phyloP scores from a whole-genome alignment of 2,888 invertebrate genomes.

The Eilema sororculum region DNA sequence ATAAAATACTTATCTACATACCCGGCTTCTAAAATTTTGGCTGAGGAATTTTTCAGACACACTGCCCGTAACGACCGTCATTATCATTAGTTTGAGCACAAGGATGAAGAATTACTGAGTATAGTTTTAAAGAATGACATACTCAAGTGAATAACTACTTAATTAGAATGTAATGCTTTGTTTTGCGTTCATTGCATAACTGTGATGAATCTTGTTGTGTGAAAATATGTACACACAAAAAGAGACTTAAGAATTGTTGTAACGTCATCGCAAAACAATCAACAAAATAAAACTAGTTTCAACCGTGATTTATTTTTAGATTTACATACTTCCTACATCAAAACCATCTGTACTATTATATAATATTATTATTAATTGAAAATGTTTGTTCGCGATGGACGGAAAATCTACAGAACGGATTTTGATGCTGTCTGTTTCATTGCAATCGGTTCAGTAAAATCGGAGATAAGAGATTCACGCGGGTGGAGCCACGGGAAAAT shows the following conservation, averaged over 20 bases:
- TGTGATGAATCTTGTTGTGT: neutral
- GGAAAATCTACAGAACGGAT: too few species aligned
- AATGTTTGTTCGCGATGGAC: too few species aligned
- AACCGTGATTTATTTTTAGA: too few species aligned
- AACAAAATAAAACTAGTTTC: too few species aligned
- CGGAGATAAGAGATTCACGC: too few species aligned
- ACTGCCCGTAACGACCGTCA: conserved; percentile 15
- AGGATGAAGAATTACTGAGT: neutral
- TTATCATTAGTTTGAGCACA: neutral
- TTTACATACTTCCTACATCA: too few species aligned
- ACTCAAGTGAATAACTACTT: neutral
- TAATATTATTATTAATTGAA: too few species aligned
- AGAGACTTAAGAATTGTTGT: neutral
- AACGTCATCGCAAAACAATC: neutral
- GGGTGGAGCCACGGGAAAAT: too few species aligned
- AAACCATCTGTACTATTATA: too few species aligned
- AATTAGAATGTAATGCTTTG: neutral
- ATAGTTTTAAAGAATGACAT: neutral
- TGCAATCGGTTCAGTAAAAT: too few species aligned
- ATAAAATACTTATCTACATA: neutral
- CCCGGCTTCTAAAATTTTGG: neutral
- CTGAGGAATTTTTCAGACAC: conserved; percentile 12
- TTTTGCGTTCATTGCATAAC: conserved; percentile 1
- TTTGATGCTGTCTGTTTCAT: too few species aligned
- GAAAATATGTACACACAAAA: neutral